Evolutionary conservation across 2,888 invertebrate genomes (phyloP).

Genomic region (Macaria notata): DNA sequence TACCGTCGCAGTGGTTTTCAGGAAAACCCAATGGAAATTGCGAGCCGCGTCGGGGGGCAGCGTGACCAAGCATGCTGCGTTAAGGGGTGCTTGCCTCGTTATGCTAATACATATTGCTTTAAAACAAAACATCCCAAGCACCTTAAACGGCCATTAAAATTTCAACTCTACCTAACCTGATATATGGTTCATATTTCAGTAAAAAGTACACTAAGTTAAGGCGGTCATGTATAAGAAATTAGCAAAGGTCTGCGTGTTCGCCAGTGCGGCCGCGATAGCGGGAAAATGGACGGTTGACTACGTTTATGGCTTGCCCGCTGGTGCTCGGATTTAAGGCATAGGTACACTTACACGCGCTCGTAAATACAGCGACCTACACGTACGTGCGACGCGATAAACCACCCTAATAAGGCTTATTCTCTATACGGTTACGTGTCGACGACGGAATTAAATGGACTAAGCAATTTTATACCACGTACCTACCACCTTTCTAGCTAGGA

Average conservation of each 20-base stretch:
- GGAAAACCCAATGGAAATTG: slow-evolving; percentile 74
- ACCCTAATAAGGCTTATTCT: slow-evolving; percentile 69
- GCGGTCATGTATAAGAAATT: slow-evolving; percentile 27
- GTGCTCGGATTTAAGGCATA: slow-evolving; percentile 68
- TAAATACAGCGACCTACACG: slow-evolving; percentile 62
- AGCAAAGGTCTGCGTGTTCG: slow-evolving; percentile 67
- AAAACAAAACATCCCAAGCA: slow-evolving; percentile 33
- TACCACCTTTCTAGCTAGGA: not conserved
- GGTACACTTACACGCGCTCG: slow-evolving; percentile 59
- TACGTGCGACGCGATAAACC: slow-evolving; percentile 61
- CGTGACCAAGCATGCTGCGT: slow-evolving; percentile 81
- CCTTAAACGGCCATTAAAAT: slow-evolving; percentile 17
- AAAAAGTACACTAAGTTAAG: slow-evolving; percentile 29
- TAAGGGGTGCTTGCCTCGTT: slow-evolving; percentile 78
- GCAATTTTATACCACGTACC: slow-evolving; percentile 24
- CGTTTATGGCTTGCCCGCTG: slow-evolving; percentile 75
- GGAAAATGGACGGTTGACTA: slow-evolving; percentile 81
- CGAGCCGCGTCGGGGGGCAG: slow-evolving; percentile 73
- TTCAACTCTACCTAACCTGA: not conserved
- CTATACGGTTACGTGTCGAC: slow-evolving; percentile 55
- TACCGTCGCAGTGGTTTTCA: slow-evolving; percentile 62
- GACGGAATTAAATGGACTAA: slow-evolving; percentile 45
- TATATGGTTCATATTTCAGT: slow-evolving; percentile 20
- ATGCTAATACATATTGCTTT: slow-evolving; percentile 66
- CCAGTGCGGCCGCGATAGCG: slow-evolving; percentile 71